Evolutionary conservation across 2,888 invertebrate species (phyloP).

Genomic region (Malthinus seriepunctatus): DNA sequence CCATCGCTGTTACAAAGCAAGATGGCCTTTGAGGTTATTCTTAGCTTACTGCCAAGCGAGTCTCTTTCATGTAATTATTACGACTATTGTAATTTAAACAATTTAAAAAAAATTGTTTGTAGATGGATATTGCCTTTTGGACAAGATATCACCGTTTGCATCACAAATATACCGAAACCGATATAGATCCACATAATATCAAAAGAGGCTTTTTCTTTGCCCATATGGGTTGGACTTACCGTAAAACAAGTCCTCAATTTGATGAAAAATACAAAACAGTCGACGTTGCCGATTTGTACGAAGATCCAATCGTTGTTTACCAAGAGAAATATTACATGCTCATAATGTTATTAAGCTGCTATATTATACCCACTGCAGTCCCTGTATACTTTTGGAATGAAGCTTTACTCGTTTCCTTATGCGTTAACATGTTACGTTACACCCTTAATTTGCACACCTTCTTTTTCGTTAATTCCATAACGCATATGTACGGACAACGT

Average conservation of each 20-base stretch:
- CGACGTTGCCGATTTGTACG: not conserved
- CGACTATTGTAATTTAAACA: not conserved
- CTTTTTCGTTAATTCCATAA: conserved; percentile 89
- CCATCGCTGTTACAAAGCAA: conserved; percentile 70
- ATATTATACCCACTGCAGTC: not conserved
- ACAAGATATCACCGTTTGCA: not conserved
- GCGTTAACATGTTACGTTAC: conserved; percentile 77
- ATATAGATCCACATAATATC: not conserved
- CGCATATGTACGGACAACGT: conserved; percentile 78
- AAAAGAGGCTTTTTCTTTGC: not conserved
- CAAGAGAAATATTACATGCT: not conserved
- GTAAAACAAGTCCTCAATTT: not conserved
- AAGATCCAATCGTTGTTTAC: not conserved
- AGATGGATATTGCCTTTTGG: conserved; percentile 2
- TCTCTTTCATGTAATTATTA: not conserved
- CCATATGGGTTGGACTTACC: not conserved
- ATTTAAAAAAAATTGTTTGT: not conserved
- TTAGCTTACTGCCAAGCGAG: conserved; percentile 40
- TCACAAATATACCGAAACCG: conserved; percentile 4
- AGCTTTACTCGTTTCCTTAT: conserved; percentile 51
- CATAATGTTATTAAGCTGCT: not conserved
- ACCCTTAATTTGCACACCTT: conserved; percentile 80
- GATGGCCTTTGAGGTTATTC: conserved; percentile 61
- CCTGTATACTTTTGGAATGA: conserved; percentile 1
- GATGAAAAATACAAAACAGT: not conserved